Percentiles rank a stretch among this genome's conserved stretches.
Evolutionary conservation across 2,888 invertebrate genomes (phyloP).

Genomic region (Ochropleura leucogaster): DNA sequence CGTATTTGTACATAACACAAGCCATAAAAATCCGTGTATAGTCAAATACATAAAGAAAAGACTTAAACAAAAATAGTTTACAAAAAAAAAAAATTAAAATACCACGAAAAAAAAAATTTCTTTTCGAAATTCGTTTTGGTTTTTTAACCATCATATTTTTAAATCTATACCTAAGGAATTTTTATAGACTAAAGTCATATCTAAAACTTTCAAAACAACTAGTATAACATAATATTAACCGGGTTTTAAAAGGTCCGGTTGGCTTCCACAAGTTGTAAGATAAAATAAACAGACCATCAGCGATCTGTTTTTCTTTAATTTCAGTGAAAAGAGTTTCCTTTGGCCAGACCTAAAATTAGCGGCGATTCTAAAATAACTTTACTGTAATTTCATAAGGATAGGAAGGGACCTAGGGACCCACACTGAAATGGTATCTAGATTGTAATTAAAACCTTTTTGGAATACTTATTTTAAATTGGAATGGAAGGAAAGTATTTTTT

Average conservation of each 20-base stretch:
- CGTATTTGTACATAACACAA: too few relatives aligned
- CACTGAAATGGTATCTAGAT: slow-evolving; percentile 2
- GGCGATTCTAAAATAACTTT: slow-evolving; percentile 17
- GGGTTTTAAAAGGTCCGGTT: not conserved
- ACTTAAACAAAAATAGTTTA: too few relatives aligned
- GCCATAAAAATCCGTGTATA: too few relatives aligned
- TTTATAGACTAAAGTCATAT: too few relatives aligned
- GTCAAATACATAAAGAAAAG: too few relatives aligned
- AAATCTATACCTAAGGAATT: too few relatives aligned
- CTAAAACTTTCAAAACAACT: too few relatives aligned
- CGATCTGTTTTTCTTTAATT: slow-evolving; percentile 24
- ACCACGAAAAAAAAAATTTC: too few relatives aligned
- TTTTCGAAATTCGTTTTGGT: too few relatives aligned
- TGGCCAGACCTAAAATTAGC: not conserved
- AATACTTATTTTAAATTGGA: not conserved
- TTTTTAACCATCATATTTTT: too few relatives aligned
- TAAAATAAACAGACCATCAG: slow-evolving; percentile 5
- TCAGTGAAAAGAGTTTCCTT: slow-evolving; percentile 1
- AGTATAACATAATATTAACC: not conserved
- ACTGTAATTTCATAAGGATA: not conserved
- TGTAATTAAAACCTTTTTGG: slow-evolving; percentile 20
- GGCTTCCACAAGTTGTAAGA: not conserved
- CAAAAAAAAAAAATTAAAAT: too few relatives aligned
- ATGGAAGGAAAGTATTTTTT: not conserved
- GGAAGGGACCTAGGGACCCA: not conserved